Evolutionary conservation across 1,140 invertebrate genomes (phyloP).

Genomic region (Cotesia vestalis): DNA sequence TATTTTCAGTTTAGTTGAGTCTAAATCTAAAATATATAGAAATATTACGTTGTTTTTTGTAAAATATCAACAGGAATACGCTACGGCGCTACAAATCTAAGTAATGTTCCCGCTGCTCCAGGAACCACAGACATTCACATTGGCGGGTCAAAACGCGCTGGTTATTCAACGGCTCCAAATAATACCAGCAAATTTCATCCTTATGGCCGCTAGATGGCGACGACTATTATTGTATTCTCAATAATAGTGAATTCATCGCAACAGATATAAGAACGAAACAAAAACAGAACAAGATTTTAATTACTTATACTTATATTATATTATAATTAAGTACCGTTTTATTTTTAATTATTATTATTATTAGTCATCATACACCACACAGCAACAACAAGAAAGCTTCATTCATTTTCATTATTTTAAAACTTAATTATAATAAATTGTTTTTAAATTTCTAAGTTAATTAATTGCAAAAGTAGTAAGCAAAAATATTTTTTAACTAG

Average conservation of each 20-base stretch:
- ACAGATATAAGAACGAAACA: background rate
- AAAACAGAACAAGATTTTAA: too few relatives aligned
- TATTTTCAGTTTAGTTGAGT: slow-evolving; percentile 2
- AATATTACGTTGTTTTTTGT: slow-evolving; percentile 58
- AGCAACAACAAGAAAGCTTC: too few relatives aligned
- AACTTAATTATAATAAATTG: too few relatives aligned
- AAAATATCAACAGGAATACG: slow-evolving; percentile 58
- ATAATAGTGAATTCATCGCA: background rate
- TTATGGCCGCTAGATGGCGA: slow-evolving; percentile 55
- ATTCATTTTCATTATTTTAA: too few relatives aligned
- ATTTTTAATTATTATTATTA: too few relatives aligned
- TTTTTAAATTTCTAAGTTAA: too few relatives aligned
- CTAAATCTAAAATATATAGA: slow-evolving; percentile 8
- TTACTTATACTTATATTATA: too few relatives aligned
- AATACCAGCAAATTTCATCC: slow-evolving; percentile 59
- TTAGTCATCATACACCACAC: too few relatives aligned
- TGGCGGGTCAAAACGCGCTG: slow-evolving; percentile 52
- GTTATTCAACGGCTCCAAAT: slow-evolving; percentile 47
- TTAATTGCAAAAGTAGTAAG: too few relatives aligned
- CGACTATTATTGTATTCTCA: background rate
- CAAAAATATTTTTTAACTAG: too few relatives aligned
- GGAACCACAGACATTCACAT: slow-evolving; percentile 49
- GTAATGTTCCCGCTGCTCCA: slow-evolving; percentile 48
- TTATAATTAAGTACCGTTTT: too few relatives aligned
- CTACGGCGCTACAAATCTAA: slow-evolving; percentile 47